A percentile compares a stretch with the other conserved stretches of the same genome.
phyloP scores from a whole-genome alignment of 2,888 invertebrate genomes.

The Plebejus argus region DNA sequence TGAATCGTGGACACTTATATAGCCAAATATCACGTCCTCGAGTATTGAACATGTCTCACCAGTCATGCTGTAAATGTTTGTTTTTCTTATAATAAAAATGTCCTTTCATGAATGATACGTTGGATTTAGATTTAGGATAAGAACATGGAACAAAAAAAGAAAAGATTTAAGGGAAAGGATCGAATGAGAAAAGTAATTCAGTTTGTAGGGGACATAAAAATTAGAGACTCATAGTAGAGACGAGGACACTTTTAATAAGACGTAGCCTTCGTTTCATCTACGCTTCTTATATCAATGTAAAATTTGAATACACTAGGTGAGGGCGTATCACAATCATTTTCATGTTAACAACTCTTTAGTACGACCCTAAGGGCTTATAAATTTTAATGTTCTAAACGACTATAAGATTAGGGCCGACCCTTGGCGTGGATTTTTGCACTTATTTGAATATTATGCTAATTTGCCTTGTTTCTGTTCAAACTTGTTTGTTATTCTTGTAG shows the following conservation, averaged over 20 bases:
- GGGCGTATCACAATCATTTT: slow-evolving; percentile 65
- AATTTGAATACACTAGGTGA: slow-evolving; percentile 37
- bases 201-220: not conserved
- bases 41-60: too few species aligned
- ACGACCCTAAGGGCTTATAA: slow-evolving; percentile 54
- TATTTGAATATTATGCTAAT: slow-evolving; percentile 73
- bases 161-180: too few species aligned
- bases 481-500: slow-evolving; percentile 50
- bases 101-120: too few species aligned
- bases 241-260: not conserved
- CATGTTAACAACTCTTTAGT: slow-evolving; percentile 75
- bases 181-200: too few species aligned
- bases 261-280: not conserved
- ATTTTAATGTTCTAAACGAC: slow-evolving; percentile 72
- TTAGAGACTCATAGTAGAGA: not conserved
- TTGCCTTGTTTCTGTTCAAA: slow-evolving; percentile 30
- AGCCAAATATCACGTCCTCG: too few species aligned
- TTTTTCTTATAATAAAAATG: too few species aligned
- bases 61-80: too few species aligned
- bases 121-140: too few species aligned
- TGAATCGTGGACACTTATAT: too few species aligned
- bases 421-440: slow-evolving; percentile 58
- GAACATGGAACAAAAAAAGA: too few species aligned
- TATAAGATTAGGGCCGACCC: slow-evolving; percentile 53
- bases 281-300: not conserved